Percentiles rank a stretch among this genome's conserved stretches.
phyloP scores from a whole-genome alignment of 2,888 invertebrate genomes.

The Leistus spinibarbis region DNA sequence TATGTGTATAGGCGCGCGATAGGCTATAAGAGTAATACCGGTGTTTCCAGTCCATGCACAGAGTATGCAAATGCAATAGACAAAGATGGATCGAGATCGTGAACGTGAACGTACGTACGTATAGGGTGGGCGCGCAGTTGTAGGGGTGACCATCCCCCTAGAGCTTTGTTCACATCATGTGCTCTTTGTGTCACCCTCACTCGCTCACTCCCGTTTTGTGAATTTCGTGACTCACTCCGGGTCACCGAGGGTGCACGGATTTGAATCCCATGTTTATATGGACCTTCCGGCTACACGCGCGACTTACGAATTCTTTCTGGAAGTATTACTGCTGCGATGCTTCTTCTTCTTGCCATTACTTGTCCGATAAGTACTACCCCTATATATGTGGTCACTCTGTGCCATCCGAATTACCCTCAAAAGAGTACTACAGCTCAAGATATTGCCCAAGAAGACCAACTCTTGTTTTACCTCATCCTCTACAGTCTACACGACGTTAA shows the following conservation, averaged over 20 bases:
- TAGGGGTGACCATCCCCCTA: conserved; percentile 11
- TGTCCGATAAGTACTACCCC: neutral
- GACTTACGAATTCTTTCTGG: neutral
- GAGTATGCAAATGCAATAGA: conserved; percentile 14
- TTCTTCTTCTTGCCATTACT: neutral
- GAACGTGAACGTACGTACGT: neutral
- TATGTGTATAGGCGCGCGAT: neutral
- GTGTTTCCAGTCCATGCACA: conserved; percentile 11
- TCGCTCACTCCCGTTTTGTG: neutral
- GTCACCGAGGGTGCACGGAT: conserved; percentile 11
- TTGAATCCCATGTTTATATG: conserved; percentile 4
- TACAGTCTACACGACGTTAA: neutral
- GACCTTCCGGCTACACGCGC: conserved; percentile 11
- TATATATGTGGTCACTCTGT: neutral
- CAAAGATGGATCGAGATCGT: conserved; percentile 5
- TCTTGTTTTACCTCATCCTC: neutral
- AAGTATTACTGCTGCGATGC: neutral
- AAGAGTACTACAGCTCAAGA: neutral
- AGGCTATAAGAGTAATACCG: neutral
- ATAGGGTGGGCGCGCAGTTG: conserved; percentile 1
- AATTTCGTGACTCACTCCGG: conserved; percentile 25
- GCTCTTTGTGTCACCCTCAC: conserved; percentile 29
- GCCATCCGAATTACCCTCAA: neutral
- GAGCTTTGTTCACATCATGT: conserved; percentile 37
- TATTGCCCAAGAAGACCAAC: neutral